Base-by-base conservation (phyloP, 1,140 invertebrate genomes). In the Caerostris darwini region DNA sequence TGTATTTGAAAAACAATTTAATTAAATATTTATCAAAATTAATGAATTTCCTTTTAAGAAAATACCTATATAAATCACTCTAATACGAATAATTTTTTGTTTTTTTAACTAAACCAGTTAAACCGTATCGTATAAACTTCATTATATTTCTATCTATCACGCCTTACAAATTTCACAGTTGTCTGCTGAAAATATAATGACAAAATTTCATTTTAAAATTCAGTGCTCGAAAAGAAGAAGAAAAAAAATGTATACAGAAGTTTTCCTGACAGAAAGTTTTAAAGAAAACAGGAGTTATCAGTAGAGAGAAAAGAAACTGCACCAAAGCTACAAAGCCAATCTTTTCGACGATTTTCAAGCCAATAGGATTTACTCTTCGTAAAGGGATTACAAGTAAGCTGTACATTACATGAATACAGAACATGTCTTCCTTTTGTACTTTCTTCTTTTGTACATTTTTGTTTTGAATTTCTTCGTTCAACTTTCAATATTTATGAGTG, bases 401-500 rank as follows among this genome's bases (percentile, higher is more conserved):
- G 14, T 58, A 58, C 54, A 7, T 12, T n/a, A 12, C 54, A 85
- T 85, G 82, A 85, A 85, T 85, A 85, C 82, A 34, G 82, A 85
- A 85, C 82, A 85, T 34, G 82, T 57, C 82, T 85, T 56, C 19
- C 54, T 85, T 85, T 85, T 85, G 50, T 85, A 85, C 56, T 19
- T 58, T 56, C 82, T 19, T 34, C 71, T 77, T 77, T 12, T 85
- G 53, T 85, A 85, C 54, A 34, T 58, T 85, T 54, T 58, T 85
- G 10, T 19, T 85, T 56, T 7, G 54, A 50, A 77, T 50, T 77
- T 77, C 71, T 77, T 77, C 71, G 71, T 19, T 77, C 71, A 56
- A 57, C 54, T 85, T 83, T 85, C 82, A 57, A 85, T 85, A 85
- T 85, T 85, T 85, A 85, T 56, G 82, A 85, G 57, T 57, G 56